These are phyloP conservation scores for Platichthys flesus DNA, from an alignment of 2,113 vertebrate genomes.

Conservation along the genomic window DNA sequence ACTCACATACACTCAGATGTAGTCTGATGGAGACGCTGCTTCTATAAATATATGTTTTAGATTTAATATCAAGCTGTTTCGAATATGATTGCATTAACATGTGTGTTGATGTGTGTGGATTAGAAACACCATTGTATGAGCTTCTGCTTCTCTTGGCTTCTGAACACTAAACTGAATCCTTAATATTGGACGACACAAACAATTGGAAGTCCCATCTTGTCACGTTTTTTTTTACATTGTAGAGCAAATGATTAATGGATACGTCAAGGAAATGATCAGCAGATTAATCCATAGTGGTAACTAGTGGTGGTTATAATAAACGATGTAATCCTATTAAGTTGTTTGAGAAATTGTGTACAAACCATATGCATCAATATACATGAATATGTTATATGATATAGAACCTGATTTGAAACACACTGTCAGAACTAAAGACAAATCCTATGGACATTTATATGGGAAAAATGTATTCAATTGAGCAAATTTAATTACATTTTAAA, in stretches of 20 bases:
- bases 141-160: background rate
- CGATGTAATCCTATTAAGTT: background rate
- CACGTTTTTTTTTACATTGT: background rate
- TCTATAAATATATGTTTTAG: too few relatives aligned
- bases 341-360: too few relatives aligned
- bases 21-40: too few relatives aligned
- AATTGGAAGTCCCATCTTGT: background rate
- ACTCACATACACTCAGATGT: too few relatives aligned
- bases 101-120: too few relatives aligned
- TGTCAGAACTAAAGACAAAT: too few relatives aligned
- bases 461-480: background rate
- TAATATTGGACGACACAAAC: background rate
- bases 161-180: background rate
- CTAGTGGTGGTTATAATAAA: background rate
- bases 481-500: background rate
- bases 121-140: too few relatives aligned
- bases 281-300: background rate
- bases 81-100: too few relatives aligned
- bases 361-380: too few relatives aligned
- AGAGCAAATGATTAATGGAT: background rate
- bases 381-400: too few relatives aligned
- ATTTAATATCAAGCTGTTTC: too few relatives aligned
- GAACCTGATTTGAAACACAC: too few relatives aligned
- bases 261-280: background rate
- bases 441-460: background rate